A percentile compares a stretch with the other conserved stretches of the same genome.
Conservation (phyloP, 2,888 invertebrate species). For the Biston betularia region DNA sequence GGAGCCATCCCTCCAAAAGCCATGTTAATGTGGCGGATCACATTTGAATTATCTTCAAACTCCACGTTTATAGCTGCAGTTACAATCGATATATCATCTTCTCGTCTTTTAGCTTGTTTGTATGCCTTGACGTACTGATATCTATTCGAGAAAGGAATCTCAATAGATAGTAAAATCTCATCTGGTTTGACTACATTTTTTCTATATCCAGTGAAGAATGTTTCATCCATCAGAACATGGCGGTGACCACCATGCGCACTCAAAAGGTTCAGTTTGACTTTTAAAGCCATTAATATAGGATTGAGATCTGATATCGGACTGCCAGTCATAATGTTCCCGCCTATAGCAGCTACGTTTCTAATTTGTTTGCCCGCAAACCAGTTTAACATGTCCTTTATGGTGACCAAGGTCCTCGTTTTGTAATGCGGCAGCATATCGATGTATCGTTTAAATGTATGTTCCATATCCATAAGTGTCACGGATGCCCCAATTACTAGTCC, state of each 20-base stretch:
- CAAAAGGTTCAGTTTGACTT: conserved; percentile 90
- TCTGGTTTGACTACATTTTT: conserved; percentile 89
- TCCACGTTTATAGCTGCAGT: conserved; percentile 91
- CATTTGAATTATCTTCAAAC: conserved; percentile 83
- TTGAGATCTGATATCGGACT: conserved; percentile 98
- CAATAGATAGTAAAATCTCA: conserved; percentile 91
- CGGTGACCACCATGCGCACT: conserved; percentile 85
- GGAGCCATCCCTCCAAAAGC: conserved; percentile 98
- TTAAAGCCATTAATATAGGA: conserved; percentile 95
- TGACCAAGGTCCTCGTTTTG: conserved; percentile 89
- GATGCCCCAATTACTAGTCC: conserved; percentile 93
- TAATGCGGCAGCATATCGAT: conserved; percentile 85
- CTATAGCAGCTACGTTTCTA: conserved; percentile 96
- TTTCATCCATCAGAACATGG: conserved; percentile 89
- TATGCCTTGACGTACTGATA: conserved; percentile 91
- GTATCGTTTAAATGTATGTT: conserved; percentile 87
- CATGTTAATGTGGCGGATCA: conserved; percentile 87
- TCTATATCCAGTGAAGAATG: conserved; percentile 93
- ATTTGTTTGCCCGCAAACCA: conserved; percentile 99
- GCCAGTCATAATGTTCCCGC: conserved; percentile 97
- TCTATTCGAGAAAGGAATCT: conserved; percentile 89
- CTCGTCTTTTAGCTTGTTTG: conserved; percentile 94
- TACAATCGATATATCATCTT: conserved; percentile 96
- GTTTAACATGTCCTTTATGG: conserved; percentile 93
- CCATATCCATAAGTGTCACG: conserved; percentile 92